phyloP scores from a whole-genome alignment of 2,113 vertebrate genomes.

The Trochalopteron elliotii region DNA sequence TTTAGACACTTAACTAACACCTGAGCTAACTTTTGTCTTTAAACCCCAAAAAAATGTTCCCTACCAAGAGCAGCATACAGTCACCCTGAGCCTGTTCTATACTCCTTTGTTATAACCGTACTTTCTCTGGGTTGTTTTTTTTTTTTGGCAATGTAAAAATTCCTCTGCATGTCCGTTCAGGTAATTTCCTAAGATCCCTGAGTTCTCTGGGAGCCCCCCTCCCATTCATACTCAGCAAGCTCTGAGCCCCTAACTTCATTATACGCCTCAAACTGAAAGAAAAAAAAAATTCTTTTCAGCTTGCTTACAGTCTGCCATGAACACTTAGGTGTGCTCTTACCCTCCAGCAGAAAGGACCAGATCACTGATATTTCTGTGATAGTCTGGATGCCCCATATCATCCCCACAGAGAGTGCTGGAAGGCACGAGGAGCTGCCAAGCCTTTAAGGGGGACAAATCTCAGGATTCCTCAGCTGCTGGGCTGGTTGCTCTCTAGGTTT shows the following conservation, averaged over 20 bases:
- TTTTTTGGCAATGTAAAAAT: not conserved
- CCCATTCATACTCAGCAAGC: not conserved
- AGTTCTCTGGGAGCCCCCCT: not conserved
- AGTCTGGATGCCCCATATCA: not conserved
- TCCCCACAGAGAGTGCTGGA: not conserved
- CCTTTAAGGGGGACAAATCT: not conserved
- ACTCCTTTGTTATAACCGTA: not conserved
- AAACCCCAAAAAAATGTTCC: fast-evolving
- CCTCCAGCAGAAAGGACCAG: not conserved
- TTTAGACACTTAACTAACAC: not conserved
- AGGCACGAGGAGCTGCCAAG: not conserved
- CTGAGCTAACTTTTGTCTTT: not conserved
- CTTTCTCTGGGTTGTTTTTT: fast-evolving
- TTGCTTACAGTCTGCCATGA: not conserved
- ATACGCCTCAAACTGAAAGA: not conserved
- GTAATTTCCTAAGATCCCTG: not conserved
- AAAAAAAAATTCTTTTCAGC: not conserved
- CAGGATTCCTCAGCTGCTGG: not conserved
- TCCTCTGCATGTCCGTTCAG: not conserved
- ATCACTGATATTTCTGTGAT: not conserved
- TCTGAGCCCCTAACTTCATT: not conserved
- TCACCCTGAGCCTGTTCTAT: not conserved
- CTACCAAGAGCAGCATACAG: not conserved
- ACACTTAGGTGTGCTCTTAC: not conserved
- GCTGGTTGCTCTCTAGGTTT: not conserved